Evolutionary conservation across 2,113 vertebrate species (phyloP), one percentile per base, ranked within the genome.

Genomic region (Cyanoderma ruficeps): DNA sequence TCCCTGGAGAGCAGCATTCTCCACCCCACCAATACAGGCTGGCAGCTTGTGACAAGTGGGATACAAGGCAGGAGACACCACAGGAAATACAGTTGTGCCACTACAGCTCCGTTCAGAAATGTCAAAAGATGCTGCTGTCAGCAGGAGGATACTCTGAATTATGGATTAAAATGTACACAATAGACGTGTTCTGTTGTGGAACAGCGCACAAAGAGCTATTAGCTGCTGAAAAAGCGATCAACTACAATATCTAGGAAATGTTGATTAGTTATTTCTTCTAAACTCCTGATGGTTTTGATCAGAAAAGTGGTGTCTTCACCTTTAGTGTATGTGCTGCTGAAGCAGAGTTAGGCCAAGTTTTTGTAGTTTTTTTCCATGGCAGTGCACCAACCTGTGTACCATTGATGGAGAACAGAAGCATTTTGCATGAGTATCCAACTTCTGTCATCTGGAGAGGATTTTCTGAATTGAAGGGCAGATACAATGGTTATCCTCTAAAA

Each of bases 101-200:
- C 50, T 74, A 46, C 82, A 94, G 93, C 71, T 95, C 60, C 87
- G 67, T 10, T 91, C 59, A 72, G 87, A 97, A 97, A 87, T 75
- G 95, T 93, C 93, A 89, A 30, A 96, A 92, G 93, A 53, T 92
- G 87, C 87, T 35, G 49, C 72, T 95, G 65, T 85, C 97, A 96
- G 84, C 91, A 72, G 77, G 96, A 96, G 80, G 81, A 31, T 63
- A 6, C 46, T 84, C n/a, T 76, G 61, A 67, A 46, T 89, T 55
- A 28, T 24, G 13, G 65, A 70, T 70, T 63, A 80, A 95, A 90
- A 71, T 6, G 7, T 24, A 15, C 42, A 30, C 57, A 69, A 9
- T 33, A 35, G 33, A 13, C 9, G 19, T 6, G 18, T 77, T 79
- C 44, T 81, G 57, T 49, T 88, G 50, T 56, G 75, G 79, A 68